These are phyloP conservation scores for Hylomyscus alleni DNA, from an alignment of 2,797 vertebrate genomes.

Conservation along the genomic window DNA sequence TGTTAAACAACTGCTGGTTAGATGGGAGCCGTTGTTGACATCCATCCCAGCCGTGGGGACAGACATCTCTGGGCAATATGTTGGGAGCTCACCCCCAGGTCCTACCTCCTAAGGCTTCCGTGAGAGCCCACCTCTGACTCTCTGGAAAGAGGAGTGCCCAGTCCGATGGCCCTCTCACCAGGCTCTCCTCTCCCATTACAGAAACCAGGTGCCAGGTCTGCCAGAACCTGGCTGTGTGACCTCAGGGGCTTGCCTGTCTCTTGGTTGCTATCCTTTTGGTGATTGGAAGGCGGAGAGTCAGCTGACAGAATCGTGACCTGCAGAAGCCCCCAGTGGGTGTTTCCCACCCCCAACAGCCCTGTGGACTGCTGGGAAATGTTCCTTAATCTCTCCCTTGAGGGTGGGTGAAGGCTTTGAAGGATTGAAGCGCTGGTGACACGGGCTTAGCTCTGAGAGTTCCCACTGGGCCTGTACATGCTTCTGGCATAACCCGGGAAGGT, in stretches of 20 bases:
- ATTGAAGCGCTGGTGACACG: background rate
- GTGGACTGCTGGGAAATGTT: background rate
- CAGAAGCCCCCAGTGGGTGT: background rate
- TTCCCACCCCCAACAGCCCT: background rate
- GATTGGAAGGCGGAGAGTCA: background rate
- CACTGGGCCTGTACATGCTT: background rate
- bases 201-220: background rate
- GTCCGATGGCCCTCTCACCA: background rate
- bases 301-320: conserved; percentile 1
- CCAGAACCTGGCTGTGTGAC: background rate
- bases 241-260: background rate
- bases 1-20: background rate
- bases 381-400: background rate
- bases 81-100: background rate
- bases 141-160: background rate
- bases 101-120: background rate
- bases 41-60: background rate
- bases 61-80: rapidly evolving
- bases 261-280: background rate
- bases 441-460: background rate
- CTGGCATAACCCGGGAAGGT: background rate
- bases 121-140: background rate
- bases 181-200: background rate
- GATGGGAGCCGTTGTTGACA: background rate
- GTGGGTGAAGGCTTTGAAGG: background rate